phyloP scores from a whole-genome alignment of 2,888 invertebrate species.

The Leptopilina syphax region DNA sequence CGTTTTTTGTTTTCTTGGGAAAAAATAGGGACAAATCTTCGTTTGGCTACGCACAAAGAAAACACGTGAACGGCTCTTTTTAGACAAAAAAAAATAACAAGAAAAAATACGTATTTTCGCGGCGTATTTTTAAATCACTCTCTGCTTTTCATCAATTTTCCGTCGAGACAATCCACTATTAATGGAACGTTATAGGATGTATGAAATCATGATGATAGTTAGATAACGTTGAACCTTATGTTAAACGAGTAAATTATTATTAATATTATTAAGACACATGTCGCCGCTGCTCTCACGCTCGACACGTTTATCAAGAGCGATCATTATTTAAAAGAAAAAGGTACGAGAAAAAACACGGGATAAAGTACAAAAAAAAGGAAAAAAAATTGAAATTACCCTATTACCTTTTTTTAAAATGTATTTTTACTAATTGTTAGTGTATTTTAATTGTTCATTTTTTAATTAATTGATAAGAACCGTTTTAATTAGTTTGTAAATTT shows the following conservation, averaged over 20 bases:
- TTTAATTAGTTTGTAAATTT: no score
- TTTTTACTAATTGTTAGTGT: not conserved
- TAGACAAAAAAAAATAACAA: not conserved
- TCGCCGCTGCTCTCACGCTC: constrained; percentile 14
- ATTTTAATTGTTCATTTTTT: no score
- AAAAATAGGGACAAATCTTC: not conserved
- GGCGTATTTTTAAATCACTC: not conserved
- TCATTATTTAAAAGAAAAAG: not conserved
- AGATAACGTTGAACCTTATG: not conserved
- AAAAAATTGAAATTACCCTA: constrained; percentile 2
- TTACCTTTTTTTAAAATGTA: not conserved
- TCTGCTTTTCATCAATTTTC: constrained; percentile 33
- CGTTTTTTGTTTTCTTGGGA: not conserved
- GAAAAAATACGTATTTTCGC: no score
- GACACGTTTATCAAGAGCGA: not conserved
- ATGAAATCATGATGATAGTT: not conserved
- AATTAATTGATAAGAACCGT: no score
- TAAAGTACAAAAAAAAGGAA: not conserved
- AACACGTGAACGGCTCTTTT: constrained; percentile 10
- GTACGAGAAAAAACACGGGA: constrained; percentile 9
- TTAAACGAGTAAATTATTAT: constrained; percentile 13
- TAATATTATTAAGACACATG: not conserved
- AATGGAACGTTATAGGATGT: constrained; percentile 4
- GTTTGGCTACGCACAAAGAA: constrained; percentile 26
- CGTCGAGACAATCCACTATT: constrained; percentile 31